phyloP scores from a whole-genome alignment of 1,140 invertebrate genomes.

The Hycleus cichorii region DNA sequence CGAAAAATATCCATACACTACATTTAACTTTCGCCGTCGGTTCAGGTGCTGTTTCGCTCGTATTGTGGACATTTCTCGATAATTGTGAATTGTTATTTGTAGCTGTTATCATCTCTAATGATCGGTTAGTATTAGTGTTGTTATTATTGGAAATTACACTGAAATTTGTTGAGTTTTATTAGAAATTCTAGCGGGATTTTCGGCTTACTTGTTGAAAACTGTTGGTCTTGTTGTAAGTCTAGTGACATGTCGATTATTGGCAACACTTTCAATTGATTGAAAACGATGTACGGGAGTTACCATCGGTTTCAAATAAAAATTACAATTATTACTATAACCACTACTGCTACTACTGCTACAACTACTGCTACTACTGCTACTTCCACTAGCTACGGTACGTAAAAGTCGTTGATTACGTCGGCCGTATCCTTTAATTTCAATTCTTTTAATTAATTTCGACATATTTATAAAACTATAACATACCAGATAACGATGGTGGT shows the following conservation, averaged over 20 bases:
- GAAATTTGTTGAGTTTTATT: background rate
- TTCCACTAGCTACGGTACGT: background rate
- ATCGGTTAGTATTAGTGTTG: slow-evolving; percentile 3
- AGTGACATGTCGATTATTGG: slow-evolving; percentile 37
- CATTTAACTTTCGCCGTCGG: slow-evolving; percentile 15
- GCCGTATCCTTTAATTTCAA: slow-evolving; percentile 12
- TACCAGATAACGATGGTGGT: slow-evolving; percentile 41
- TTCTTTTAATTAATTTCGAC: background rate
- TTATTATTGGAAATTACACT: slow-evolving; percentile 1
- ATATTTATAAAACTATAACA: background rate
- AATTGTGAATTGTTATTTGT: background rate
- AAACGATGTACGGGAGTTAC: slow-evolving; percentile 61
- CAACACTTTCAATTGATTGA: slow-evolving; percentile 51
- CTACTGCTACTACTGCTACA: too few species aligned
- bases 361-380: too few species aligned
- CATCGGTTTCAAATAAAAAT: slow-evolving; percentile 47
- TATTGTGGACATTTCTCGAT: background rate
- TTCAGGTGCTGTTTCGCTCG: background rate
- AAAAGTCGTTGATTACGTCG: slow-evolving; percentile 16
- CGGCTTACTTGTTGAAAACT: background rate
- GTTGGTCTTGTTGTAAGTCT: background rate
- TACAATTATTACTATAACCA: background rate
- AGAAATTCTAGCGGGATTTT: too few species aligned
- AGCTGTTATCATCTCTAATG: slow-evolving; percentile 25
- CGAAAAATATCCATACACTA: slow-evolving; percentile 17